Percentiles rank a stretch among this genome's conserved stretches.
Conservation (phyloP, 2,888 invertebrate species). For the Ptychoptera albimana region DNA sequence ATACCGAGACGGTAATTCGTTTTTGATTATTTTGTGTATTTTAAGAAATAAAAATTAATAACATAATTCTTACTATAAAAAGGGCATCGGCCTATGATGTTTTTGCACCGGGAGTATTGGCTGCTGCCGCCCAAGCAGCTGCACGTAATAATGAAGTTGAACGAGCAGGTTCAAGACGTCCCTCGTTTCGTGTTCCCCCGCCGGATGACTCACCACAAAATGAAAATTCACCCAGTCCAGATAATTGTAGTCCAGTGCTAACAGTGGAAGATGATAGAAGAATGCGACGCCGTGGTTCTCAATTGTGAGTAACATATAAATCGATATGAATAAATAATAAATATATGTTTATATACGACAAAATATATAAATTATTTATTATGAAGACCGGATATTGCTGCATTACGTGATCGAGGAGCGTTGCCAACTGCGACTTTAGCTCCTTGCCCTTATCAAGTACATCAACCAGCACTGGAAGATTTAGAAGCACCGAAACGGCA, state of each 20-base stretch:
- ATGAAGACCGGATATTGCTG: constrained; percentile 57
- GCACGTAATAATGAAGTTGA: constrained; percentile 25
- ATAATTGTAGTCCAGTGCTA: constrained; percentile 37
- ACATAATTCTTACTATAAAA: constrained; percentile 1
- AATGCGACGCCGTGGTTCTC: constrained; percentile 62
- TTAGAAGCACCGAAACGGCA: constrained; percentile 51
- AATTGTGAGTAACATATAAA: constrained; percentile 46
- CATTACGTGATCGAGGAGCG: constrained; percentile 39
- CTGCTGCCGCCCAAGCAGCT: constrained; percentile 24
- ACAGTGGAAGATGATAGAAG: constrained; percentile 56
- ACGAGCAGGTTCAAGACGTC: constrained; percentile 36
- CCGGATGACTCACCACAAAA: constrained; percentile 35
- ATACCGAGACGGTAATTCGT: constrained; percentile 54
- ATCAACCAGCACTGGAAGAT: constrained; percentile 39
- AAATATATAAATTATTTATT: constrained; percentile 3
- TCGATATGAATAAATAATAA: background rate
- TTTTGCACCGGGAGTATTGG: constrained; percentile 46
- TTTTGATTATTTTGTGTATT: background rate
- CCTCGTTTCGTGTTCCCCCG: constrained; percentile 41
- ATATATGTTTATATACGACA: background rate
- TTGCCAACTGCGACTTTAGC: constrained; percentile 27
- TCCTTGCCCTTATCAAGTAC: constrained; percentile 25
- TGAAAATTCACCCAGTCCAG: constrained; percentile 38
- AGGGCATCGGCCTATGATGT: constrained; percentile 75
- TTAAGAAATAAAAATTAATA: constrained; percentile 16